phyloP scores from a whole-genome alignment of 1,140 invertebrate species.

The Oryzaephilus surinamensis region DNA sequence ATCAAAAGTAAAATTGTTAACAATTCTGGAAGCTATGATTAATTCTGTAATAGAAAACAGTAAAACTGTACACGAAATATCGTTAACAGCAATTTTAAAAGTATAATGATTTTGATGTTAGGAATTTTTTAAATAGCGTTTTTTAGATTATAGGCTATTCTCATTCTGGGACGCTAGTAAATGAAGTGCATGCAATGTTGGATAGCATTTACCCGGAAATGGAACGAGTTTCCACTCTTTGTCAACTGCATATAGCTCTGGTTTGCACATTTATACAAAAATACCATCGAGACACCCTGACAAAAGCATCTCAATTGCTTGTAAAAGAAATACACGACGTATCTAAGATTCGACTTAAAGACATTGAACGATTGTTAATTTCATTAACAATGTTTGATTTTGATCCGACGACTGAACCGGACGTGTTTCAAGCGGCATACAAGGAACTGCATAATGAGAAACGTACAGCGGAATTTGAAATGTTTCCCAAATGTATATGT shows the following conservation, averaged over 20 bases:
- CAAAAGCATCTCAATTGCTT: no score
- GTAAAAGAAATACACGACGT: no score
- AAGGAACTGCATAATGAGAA: conserved; percentile 39
- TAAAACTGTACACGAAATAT: conserved; percentile 39
- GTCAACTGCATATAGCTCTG: conserved; percentile 43
- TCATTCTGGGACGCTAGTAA: conserved; percentile 7
- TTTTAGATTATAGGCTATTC: conserved; percentile 21
- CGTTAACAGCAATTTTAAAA: conserved; percentile 44
- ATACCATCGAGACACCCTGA: no score
- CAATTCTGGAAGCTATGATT: conserved; percentile 38
- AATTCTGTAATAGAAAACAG: conserved; percentile 31
- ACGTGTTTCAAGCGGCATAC: conserved; percentile 28
- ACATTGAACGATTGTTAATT: conserved; percentile 48
- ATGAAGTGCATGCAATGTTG: conserved; percentile 15
- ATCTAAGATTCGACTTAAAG: conserved; percentile 44
- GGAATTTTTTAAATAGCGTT: conserved; percentile 5
- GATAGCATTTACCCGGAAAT: conserved; percentile 30
- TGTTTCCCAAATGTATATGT: no score
- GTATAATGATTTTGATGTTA: conserved; percentile 23
- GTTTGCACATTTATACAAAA: conserved; percentile 38
- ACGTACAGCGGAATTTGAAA: no score
- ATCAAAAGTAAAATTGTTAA: conserved; percentile 38
- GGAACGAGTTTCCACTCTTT: conserved; percentile 34
- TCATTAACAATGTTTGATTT: conserved; percentile 41
- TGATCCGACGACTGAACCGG: conserved; percentile 23